Conservation (phyloP, 1,140 invertebrate species). For the Samia ricini region DNA sequence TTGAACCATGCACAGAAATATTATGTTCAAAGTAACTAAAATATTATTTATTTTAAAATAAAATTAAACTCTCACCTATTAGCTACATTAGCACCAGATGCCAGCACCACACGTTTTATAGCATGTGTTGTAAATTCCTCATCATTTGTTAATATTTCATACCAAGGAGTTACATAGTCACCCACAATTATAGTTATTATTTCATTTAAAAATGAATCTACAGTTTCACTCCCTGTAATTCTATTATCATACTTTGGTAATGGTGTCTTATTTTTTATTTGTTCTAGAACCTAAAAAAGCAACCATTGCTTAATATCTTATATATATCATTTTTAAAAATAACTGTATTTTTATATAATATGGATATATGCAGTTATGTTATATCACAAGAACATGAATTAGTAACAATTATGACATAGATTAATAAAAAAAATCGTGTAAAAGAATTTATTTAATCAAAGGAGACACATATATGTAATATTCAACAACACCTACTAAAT, state of each 20-base stretch:
- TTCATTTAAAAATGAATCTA: constrained; percentile 71
- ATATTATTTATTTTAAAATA: neutral
- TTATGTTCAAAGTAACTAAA: too few relatives aligned
- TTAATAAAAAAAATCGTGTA: too few relatives aligned
- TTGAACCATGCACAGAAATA: too few relatives aligned
- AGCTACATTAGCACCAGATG: constrained; percentile 79
- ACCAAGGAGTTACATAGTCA: constrained; percentile 91
- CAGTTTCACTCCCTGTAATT: constrained; percentile 70
- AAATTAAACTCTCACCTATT: constrained; percentile 70
- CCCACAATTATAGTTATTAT: constrained; percentile 86
- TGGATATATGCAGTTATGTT: too few relatives aligned
- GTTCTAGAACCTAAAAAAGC: constrained; percentile 28
- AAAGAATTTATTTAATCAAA: too few relatives aligned
- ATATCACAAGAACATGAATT: too few relatives aligned
- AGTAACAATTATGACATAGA: too few relatives aligned
- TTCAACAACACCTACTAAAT: neutral
- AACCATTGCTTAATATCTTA: neutral
- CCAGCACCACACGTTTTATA: constrained; percentile 77
- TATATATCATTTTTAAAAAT: too few relatives aligned
- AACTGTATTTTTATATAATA: too few relatives aligned
- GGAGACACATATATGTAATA: neutral
- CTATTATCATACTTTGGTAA: constrained; percentile 61
- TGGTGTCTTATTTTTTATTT: constrained; percentile 46
- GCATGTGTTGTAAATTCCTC: constrained; percentile 78
- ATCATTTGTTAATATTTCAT: constrained; percentile 79